Evolutionary conservation across 2,113 vertebrate species (phyloP).

Genomic region (Brachyhypopomus occidentalis): DNA sequence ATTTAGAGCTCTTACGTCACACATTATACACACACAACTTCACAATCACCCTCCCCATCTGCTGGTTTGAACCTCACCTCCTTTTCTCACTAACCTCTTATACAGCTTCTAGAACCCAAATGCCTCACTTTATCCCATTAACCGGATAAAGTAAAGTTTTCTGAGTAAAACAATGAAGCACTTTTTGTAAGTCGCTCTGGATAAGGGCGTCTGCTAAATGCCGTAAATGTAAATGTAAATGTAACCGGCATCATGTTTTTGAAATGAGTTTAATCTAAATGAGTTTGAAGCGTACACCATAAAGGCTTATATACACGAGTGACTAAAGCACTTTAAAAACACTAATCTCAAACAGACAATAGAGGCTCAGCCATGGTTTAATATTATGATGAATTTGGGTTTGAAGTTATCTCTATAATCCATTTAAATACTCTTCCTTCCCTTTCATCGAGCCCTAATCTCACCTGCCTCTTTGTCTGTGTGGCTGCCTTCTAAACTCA

Average conservation of each 20-base stretch:
- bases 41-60: neutral
- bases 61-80: neutral
- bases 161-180: too few species aligned
- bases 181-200: too few species aligned
- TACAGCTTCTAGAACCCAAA: neutral
- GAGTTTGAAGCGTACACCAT: slow-evolving; percentile 2
- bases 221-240: too few species aligned
- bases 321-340: slow-evolving; percentile 22
- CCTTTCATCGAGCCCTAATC: neutral
- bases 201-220: too few species aligned
- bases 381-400: slow-evolving; percentile 27
- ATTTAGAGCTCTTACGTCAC: too few species aligned
- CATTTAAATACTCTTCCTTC: slow-evolving; percentile 25
- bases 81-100: neutral
- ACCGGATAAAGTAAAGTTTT: too few species aligned
- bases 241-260: neutral
- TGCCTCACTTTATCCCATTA: slow-evolving; percentile 22
- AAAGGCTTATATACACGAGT: slow-evolving; percentile 12
- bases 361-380: slow-evolving; percentile 25
- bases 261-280: neutral
- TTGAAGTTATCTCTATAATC: slow-evolving; percentile 39
- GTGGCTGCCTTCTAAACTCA: neutral
- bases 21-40: too few species aligned
- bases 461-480: slow-evolving; percentile 17
- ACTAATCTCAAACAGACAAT: slow-evolving; percentile 34